Evolutionary conservation across 2,113 vertebrate genomes (phyloP).

Genomic region (Gymnocephalus cernua): DNA sequence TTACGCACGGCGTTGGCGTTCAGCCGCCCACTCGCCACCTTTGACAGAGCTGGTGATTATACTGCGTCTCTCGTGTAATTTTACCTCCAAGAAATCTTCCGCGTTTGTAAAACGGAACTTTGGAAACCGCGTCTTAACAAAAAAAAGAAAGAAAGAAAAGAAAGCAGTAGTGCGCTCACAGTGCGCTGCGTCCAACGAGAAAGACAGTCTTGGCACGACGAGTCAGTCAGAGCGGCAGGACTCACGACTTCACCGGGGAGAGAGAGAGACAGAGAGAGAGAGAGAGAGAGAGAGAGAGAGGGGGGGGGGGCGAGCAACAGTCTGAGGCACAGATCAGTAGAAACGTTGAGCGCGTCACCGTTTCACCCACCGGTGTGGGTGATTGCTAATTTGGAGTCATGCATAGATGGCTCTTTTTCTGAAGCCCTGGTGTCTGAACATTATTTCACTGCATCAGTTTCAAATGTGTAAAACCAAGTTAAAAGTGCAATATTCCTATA

Average conservation of each 20-base stretch:
- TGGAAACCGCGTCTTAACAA: background rate
- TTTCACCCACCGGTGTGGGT: too few species aligned
- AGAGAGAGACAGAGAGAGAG: background rate
- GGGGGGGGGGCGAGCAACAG: constrained; percentile 6
- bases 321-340: background rate
- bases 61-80: constrained; percentile 39
- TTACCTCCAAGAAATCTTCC: constrained; percentile 16
- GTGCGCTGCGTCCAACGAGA: constrained; percentile 28
- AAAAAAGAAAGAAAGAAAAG: background rate
- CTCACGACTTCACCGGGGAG: constrained; percentile 12
- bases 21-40: constrained; percentile 7
- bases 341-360: constrained; percentile 11
- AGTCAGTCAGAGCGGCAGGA: constrained; percentile 22
- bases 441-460: background rate
- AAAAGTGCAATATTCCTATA: background rate
- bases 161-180: constrained; percentile 18
- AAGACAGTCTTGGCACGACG: constrained; percentile 23
- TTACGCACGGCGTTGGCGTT: constrained; percentile 56
- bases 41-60: constrained; percentile 1
- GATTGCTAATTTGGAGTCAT: constrained; percentile 37
- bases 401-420: background rate
- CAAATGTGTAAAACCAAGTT: background rate
- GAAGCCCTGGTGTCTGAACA: background rate
- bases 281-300: background rate
- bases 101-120: constrained; percentile 1